Percentiles rank a stretch among this genome's conserved stretches.
These are phyloP conservation scores for Hexactinellida sp. DNA, from an alignment of 37 sponge, comb jelly and placozoan genomes.

Conservation along the genomic window DNA sequence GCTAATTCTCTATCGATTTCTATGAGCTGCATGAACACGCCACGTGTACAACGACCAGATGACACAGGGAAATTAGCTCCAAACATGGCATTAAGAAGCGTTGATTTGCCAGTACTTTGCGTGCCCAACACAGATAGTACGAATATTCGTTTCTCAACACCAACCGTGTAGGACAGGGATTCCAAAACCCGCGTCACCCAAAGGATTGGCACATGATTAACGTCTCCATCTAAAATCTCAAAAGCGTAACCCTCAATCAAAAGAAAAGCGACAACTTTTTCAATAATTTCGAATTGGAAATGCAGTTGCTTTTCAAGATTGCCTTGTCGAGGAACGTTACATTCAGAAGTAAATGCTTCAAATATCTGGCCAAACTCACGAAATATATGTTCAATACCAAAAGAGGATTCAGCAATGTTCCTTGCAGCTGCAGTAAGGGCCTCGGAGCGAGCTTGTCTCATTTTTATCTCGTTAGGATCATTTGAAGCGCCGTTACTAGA, in stretches of 20 bases:
- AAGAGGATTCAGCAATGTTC: not conserved
- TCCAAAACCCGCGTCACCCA: slow-evolving; percentile 29
- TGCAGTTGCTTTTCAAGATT: not conserved
- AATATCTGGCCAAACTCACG: slow-evolving; percentile 16
- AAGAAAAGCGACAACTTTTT: slow-evolving; percentile 19
- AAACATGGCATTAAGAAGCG: slow-evolving; percentile 28
- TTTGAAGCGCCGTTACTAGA: not conserved
- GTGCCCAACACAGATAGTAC: slow-evolving; percentile 18
- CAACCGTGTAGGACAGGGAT: not conserved
- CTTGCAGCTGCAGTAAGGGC: not conserved
- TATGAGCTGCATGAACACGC: slow-evolving; percentile 28
- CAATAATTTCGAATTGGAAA: not conserved
- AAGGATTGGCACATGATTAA: slow-evolving; percentile 23
- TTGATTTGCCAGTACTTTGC: slow-evolving; percentile 32
- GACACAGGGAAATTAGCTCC: slow-evolving; percentile 23
- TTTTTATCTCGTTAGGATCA: not conserved
- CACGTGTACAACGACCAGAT: slow-evolving; percentile 31
- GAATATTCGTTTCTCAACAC: not conserved
- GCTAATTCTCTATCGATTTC: not conserved
- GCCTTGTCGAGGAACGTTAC: not conserved
- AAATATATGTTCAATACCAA: slow-evolving; percentile 20
- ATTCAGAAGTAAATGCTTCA: not conserved
- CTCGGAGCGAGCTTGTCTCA: too few relatives aligned
- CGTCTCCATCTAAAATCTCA: slow-evolving; percentile 33
- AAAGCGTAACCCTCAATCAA: slow-evolving; percentile 26